phyloP scores from a whole-genome alignment of 2,888 invertebrate genomes.

The Lasioglossum calceatum region DNA sequence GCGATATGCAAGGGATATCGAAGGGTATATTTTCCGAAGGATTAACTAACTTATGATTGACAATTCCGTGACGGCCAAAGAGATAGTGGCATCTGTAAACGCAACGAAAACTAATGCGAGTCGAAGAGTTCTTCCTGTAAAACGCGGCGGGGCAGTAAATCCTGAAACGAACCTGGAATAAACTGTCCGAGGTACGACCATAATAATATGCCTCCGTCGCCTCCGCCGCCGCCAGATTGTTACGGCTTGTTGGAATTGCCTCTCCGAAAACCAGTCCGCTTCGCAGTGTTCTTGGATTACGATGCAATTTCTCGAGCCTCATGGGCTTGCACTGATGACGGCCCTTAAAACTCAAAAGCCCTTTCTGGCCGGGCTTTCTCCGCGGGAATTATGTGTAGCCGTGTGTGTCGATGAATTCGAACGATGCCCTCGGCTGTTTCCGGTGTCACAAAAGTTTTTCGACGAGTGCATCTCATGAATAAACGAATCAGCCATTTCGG shows the following conservation, averaged over 20 bases:
- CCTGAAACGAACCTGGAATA: conserved; percentile 81
- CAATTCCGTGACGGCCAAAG: conserved; percentile 24
- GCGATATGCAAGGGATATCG: neutral
- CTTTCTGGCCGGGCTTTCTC: conserved; percentile 34
- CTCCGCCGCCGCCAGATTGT: conserved; percentile 64
- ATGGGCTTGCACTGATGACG: conserved; percentile 62
- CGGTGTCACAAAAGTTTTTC: conserved; percentile 28
- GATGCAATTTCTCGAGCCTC: conserved; percentile 74
- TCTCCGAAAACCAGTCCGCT: conserved; percentile 66
- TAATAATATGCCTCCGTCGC: conserved; percentile 77
- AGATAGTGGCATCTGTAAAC: conserved; percentile 64
- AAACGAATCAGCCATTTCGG: conserved; percentile 24
- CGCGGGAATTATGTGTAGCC: conserved; percentile 49
- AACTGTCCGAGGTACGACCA: conserved; percentile 78
- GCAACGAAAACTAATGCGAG: conserved; percentile 70
- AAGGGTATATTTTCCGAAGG: neutral
- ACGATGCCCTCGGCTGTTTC: conserved; percentile 24
- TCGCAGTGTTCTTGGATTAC: conserved; percentile 74
- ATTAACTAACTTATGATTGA: conserved; percentile 25
- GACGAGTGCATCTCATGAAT: conserved; percentile 18
- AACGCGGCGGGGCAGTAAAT: conserved; percentile 76
- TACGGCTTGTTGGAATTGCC: conserved; percentile 75
- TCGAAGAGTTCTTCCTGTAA: conserved; percentile 74
- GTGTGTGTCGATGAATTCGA: conserved; percentile 56
- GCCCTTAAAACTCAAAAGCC: conserved; percentile 62